These are phyloP conservation scores for Poecilia wingei DNA, from an alignment of 2,797 vertebrate genomes.

Conservation along the genomic window DNA sequence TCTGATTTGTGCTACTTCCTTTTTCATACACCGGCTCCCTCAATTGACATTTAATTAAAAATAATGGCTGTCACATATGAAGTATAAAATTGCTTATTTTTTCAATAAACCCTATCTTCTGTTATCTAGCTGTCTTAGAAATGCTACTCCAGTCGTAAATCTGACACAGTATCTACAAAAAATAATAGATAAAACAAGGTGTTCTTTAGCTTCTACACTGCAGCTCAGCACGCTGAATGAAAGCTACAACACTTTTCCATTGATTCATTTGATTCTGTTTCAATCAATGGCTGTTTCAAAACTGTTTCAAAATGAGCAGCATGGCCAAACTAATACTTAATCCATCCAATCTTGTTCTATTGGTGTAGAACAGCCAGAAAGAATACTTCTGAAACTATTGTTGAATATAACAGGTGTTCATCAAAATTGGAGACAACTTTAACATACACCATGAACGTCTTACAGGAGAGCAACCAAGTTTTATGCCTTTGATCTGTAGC, in stretches of 20 bases:
- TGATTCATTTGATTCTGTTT: not conserved
- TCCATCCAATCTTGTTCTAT: not conserved
- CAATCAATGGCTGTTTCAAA: not conserved
- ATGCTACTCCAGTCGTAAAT: too few species aligned
- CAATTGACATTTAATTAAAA: not conserved
- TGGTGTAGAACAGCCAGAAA: not conserved
- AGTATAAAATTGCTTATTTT: not conserved
- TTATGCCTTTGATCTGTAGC: not conserved
- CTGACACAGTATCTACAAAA: too few species aligned
- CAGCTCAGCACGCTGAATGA: not conserved
- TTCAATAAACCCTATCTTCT: not conserved
- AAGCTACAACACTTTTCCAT: not conserved
- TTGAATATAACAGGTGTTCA: not conserved
- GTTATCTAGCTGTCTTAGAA: not conserved
- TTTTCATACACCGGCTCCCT: not conserved
- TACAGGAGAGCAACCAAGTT: not conserved
- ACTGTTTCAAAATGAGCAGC: not conserved
- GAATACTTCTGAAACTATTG: not conserved
- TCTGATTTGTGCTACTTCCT: not conserved
- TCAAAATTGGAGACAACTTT: not conserved
- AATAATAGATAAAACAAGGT: too few species aligned
- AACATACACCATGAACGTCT: not conserved
- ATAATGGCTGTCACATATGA: not conserved
- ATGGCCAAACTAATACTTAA: not conserved
- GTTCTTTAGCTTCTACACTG: not conserved